Evolutionary conservation across 2,113 vertebrate species (phyloP), one percentile per base, ranked within the genome.

Genomic region (Polyodon spathula): DNA sequence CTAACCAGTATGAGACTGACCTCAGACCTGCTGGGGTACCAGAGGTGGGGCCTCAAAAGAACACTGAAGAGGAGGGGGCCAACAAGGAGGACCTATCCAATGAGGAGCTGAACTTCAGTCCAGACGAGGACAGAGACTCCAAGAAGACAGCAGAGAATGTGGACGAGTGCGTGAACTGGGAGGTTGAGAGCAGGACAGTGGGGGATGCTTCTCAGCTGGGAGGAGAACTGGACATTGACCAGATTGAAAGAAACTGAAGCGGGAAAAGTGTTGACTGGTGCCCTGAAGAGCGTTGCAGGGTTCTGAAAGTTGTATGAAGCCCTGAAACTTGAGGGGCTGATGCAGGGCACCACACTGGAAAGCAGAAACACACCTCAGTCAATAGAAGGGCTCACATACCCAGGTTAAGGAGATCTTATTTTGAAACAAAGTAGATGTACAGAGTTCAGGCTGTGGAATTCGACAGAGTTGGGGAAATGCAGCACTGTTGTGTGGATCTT

Each of bases 201-300:
- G 86, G 76, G 87, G 76, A 86, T 58, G 59, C 9, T 12, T 9
- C 40, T n/a, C 11, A 6, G n/a, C 42, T 12, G 5, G 92, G 90
- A 0, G 92, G 90, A 6, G 91, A 93, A 81, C 59, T 95, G 59
- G 93, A 85, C 69, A 93, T 95, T 14, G 93, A 95, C 63, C 93
- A 95, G 81, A 94, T 95, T 43, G 93, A 94, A 44, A 91, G 89
- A 72, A 95, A 95, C 82, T 95, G 85, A 93, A 76, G 66, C 15
- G 54, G 14, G 16, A 17, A 7, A 6, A 43, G 16, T 43, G 17
- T n/a, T 48, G 15, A 1, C 16, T 9, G 16, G 48, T 41, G n/a
- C 8, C 38, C 7, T n/a, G 43, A 44, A 44, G 12, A 8, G 7
- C 12, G 43, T 44, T 12, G 7, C 12, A 8, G 37, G 56, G 50